Base-by-base conservation (phyloP, 2,113 vertebrate genomes). In the Tachysurus vachellii region DNA sequence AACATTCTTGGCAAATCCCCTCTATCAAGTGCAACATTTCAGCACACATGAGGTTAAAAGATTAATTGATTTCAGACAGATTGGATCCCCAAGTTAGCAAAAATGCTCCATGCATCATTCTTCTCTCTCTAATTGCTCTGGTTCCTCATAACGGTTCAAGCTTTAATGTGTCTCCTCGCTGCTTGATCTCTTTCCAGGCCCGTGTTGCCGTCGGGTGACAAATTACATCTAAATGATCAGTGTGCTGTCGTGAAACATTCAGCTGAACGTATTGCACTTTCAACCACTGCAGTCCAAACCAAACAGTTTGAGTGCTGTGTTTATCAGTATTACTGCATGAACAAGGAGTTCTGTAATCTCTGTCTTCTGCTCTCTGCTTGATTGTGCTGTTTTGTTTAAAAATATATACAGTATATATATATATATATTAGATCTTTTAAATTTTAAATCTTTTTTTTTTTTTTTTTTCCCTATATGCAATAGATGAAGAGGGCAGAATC, bases 181-280 rank as follows among this genome's bases (percentile, higher is more conserved):
- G 86, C 90, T 90, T 88, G 91, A 90, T 92, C 88, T 42, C 53
- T 92, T 89, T 88, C 50, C 85, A 90, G 92, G 89, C 91, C 91
- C 91, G 86, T 28, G 84, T 90, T 93, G 92, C 92, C 88, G 91
- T 92, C 82, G 90, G 86, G 91, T 93, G 93, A 94, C 93, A 94
- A 92, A 93, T 89, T 86, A 89, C 86, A 89, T 92, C 91, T 93
- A 91, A 94, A 94, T 89, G 91, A 93, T 93, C 91, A 86, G 91
- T 89, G 17, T 89, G 92, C 90, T 92, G 91, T 93, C 93, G 91
- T 93, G 91, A 94, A 94, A 93, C 92, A 93, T 93, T 94, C 91
- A 94, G 85, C 91, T 73, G 77, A 92, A 87, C 42, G 85, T 90
- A 85, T 82, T 87, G 89, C 91, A 88, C 91, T 70, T 88, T 84